Base-by-base conservation (phyloP, 2,888 invertebrate species). In the Caenorhabditis macrosperma region DNA sequence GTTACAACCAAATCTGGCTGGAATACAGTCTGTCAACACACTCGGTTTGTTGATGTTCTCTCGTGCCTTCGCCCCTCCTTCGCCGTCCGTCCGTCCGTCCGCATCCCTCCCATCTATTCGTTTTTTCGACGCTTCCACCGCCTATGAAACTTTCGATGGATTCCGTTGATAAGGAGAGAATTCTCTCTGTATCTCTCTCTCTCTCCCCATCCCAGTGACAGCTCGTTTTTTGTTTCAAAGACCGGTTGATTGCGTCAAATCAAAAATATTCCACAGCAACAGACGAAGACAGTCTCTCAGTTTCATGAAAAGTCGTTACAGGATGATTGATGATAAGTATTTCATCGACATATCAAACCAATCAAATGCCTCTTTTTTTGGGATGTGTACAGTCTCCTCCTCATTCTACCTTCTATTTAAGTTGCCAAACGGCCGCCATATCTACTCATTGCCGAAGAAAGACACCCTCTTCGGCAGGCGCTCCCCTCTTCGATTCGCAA, bases 131-230 rank as follows among this genome's bases (percentile, higher is more conserved):
- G 57, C 48, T 61, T 33, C 26, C 61, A 20, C 20, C 44, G 33
- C 50, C 22, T 30, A 26, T 46, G 38, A 38, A 59, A 33, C 41
- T 28, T 52, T 38, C 22, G 20, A 38, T 35, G 30, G 30, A 28
- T 38, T 52, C 38, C n/a, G 55, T 57, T 67, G 67, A 67, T 67
- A 67, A 57, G 33, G 55, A 38, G 33, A 52, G 67, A 67, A 67
- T 67, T 66, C 66, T 41, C 33, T 33, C 22, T 12, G 33, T 33
- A 5, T 33, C 33, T 10, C 5, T 38, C 38, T 38, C 38, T 38
- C 38, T 15, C 15, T 38, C 12, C 15, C 15, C 38, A 2, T 38
- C 38, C 41, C 41, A 46, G 30, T 35, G 22, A 35, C 64, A 54
- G 64, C 64, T 68, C 68, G 22, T 59, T 22, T 68, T 30, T 15